Percentiles rank a stretch among this genome's conserved stretches.
phyloP scores from a whole-genome alignment of 2,888 invertebrate genomes.

The Hydrotaea cyrtoneurina region DNA sequence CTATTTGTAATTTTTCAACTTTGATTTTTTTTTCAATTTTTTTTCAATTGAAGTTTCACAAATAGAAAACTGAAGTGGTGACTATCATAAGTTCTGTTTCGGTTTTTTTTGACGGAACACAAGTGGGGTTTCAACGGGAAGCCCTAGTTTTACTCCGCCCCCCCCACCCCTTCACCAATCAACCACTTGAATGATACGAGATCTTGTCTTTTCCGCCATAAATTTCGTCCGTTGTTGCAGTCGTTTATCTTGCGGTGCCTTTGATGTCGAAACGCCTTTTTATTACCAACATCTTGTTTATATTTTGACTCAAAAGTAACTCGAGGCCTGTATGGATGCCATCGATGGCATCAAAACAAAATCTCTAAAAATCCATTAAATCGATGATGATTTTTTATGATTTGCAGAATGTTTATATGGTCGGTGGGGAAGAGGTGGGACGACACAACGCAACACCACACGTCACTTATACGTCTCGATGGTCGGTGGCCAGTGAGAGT shows the following conservation, averaged over 20 bases:
- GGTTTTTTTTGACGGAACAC: too few species aligned
- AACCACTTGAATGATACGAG: neutral
- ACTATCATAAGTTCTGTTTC: too few species aligned
- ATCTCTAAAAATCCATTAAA: slow-evolving; percentile 6
- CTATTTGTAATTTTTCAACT: too few species aligned
- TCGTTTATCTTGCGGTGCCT: neutral
- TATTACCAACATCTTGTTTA: neutral
- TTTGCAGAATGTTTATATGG: neutral
- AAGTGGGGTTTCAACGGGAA: too few species aligned
- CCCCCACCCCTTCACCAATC: neutral
- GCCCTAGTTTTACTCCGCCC: too few species aligned
- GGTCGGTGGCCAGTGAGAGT: neutral
- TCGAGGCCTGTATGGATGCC: neutral
- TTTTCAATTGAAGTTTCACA: too few species aligned
- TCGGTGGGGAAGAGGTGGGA: neutral
- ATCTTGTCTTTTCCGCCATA: neutral
- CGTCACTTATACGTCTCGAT: neutral
- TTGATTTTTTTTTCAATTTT: too few species aligned
- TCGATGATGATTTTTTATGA: slow-evolving; percentile 17
- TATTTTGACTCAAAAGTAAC: slow-evolving; percentile 1
- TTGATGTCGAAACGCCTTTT: neutral
- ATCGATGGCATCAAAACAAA: neutral
- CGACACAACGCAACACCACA: neutral
- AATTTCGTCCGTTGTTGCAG: neutral
- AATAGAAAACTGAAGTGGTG: too few species aligned